Percentiles rank a stretch among this genome's conserved stretches.
Evolutionary conservation across 2,888 invertebrate genomes (phyloP).

Genomic region (Petrolisthes cinctipes): DNA sequence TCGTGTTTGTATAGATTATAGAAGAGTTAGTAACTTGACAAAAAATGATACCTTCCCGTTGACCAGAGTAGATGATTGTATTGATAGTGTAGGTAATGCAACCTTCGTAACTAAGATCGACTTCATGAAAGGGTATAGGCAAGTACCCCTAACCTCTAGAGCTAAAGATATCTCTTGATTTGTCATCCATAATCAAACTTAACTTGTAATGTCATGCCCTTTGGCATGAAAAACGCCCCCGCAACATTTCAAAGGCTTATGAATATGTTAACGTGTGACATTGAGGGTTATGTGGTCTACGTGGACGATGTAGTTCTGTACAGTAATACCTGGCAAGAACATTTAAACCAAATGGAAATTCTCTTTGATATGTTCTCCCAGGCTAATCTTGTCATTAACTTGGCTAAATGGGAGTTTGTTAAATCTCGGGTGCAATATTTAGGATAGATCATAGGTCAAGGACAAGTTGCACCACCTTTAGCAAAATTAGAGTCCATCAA

Average conservation of each 20-base stretch:
- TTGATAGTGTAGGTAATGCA: background rate
- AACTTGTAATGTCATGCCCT: too few species aligned
- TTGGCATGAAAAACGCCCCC: background rate
- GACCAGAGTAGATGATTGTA: slow-evolving; percentile 14
- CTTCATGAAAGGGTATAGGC: slow-evolving; percentile 16
- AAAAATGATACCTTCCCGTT: slow-evolving; percentile 8
- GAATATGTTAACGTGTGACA: background rate
- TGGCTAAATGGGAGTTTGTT: too few species aligned
- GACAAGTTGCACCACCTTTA: too few species aligned
- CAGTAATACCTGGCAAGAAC: too few species aligned
- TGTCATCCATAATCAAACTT: background rate
- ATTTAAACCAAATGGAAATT: too few species aligned
- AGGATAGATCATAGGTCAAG: too few species aligned
- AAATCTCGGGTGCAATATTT: too few species aligned
- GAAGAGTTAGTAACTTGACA: background rate
- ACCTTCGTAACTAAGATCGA: slow-evolving; percentile 7
- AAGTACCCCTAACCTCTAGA: background rate
- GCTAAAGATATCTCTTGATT: background rate
- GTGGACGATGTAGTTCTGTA: background rate
- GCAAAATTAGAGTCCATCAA: too few species aligned
- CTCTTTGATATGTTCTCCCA: too few species aligned
- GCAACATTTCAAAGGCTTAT: background rate
- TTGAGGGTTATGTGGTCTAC: background rate
- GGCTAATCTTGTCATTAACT: too few species aligned
- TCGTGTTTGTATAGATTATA: slow-evolving; percentile 12